These are phyloP conservation scores for Pterostichus niger DNA, from an alignment of 2,888 invertebrate species.

Conservation along the genomic window DNA sequence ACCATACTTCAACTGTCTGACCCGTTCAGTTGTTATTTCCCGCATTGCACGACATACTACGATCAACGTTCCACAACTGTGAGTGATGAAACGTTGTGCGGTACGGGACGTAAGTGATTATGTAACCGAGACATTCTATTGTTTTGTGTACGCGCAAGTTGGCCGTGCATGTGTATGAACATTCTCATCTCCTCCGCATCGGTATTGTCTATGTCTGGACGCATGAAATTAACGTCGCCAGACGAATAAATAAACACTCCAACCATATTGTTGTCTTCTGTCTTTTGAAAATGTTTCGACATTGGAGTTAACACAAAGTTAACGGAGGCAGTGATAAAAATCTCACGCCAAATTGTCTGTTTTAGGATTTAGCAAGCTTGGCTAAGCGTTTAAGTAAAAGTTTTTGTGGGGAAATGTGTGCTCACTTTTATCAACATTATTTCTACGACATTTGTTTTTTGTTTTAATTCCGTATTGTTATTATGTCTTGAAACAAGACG, in stretches of 20 bases:
- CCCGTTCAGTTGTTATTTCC: too few relatives aligned
- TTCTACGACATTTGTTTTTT: too few relatives aligned
- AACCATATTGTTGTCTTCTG: neutral
- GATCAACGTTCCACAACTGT: neutral
- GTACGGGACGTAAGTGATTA: constrained; percentile 6
- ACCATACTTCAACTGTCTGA: too few relatives aligned
- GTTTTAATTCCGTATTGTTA: too few relatives aligned
- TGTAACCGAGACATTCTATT: constrained; percentile 46
- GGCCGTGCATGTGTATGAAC: constrained; percentile 10
- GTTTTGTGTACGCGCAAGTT: constrained; percentile 10
- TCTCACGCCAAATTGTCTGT: neutral
- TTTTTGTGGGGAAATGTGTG: too few relatives aligned
- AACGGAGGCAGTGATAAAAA: neutral
- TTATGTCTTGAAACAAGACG: too few relatives aligned
- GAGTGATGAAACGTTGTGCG: constrained; percentile 23
- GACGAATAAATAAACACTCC: constrained; percentile 17
- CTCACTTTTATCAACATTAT: too few relatives aligned
- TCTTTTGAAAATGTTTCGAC: neutral
- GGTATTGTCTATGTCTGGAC: constrained; percentile 34
- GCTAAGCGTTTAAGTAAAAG: neutral
- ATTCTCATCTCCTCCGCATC: constrained; percentile 28
- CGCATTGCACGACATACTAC: too few relatives aligned
- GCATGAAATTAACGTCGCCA: constrained; percentile 26
- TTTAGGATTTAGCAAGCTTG: neutral
- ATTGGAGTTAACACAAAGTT: neutral